These are phyloP conservation scores for Erithacus rubecula DNA, from an alignment of 2,797 vertebrate genomes.

Conservation along the genomic window DNA sequence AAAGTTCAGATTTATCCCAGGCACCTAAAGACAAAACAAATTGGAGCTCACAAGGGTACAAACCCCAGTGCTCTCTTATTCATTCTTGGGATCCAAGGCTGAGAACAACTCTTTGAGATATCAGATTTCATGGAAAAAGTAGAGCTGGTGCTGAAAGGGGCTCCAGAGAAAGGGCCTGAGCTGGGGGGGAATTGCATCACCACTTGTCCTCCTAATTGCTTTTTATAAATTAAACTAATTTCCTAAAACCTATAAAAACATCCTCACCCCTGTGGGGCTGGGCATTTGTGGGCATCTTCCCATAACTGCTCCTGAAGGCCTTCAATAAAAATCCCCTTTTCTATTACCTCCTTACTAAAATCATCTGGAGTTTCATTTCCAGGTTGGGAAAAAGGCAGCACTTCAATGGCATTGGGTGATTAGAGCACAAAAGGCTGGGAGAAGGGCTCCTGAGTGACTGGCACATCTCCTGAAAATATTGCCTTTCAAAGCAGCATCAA, in stretches of 20 bases:
- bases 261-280: neutral
- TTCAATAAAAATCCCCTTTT: neutral
- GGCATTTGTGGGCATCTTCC: neutral
- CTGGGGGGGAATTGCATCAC: neutral
- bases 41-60: neutral
- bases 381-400: neutral
- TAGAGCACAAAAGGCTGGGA: neutral
- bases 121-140: neutral
- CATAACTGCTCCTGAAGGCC: neutral
- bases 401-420: neutral
- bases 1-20: neutral
- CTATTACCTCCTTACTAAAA: neutral
- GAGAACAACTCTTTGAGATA: neutral
- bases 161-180: neutral
- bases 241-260: neutral
- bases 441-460: neutral
- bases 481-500: neutral
- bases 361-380: neutral
- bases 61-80: too few relatives aligned
- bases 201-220: neutral
- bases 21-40: neutral
- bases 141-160: neutral
- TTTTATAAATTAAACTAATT: neutral
- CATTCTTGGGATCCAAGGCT: neutral
- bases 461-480: neutral